Evolutionary conservation across 2,113 vertebrate species (phyloP).

Genomic region (Rutilus rutilus): DNA sequence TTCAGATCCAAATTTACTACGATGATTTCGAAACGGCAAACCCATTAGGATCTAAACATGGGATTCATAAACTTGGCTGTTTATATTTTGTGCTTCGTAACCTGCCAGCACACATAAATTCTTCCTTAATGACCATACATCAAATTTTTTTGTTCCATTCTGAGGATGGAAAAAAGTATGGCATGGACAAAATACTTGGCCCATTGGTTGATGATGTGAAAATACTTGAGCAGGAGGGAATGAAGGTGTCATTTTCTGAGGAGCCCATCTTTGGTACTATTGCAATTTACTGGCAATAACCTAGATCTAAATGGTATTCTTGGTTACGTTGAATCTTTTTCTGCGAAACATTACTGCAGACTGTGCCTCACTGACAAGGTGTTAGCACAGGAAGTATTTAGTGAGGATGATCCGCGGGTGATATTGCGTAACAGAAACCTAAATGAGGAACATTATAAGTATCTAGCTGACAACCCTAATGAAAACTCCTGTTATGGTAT

Average conservation of each 20-base stretch:
- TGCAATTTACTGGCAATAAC: slow-evolving; percentile 10
- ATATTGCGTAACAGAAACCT: not conserved
- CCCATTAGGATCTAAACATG: slow-evolving; percentile 20
- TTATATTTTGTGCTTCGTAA: slow-evolving; percentile 26
- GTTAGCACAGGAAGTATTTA: not conserved
- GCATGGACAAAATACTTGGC: not conserved
- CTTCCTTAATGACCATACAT: slow-evolving; percentile 40
- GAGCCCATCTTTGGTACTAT: slow-evolving; percentile 2
- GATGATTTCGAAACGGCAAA: slow-evolving; percentile 34
- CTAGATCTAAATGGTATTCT: not conserved
- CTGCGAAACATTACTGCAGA: slow-evolving; percentile 18
- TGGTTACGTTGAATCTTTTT: slow-evolving; percentile 38
- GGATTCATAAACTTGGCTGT: slow-evolving; percentile 31
- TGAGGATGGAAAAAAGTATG: slow-evolving; percentile 2
- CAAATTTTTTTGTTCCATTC: slow-evolving; percentile 13
- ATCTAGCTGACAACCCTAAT: not conserved
- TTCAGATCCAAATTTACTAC: slow-evolving; percentile 37
- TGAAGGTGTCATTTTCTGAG: slow-evolving; percentile 6
- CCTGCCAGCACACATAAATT: slow-evolving; percentile 5
- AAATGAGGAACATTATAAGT: not conserved
- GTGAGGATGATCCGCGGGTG: slow-evolving; percentile 10
- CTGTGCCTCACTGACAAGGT: not conserved
- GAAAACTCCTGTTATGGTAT: slow-evolving; percentile 31
- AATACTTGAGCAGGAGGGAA: slow-evolving; percentile 1
- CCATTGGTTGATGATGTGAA: slow-evolving; percentile 34